These are phyloP conservation scores for Stegostoma tigrinum DNA, from an alignment of 2,113 vertebrate species.

Conservation along the genomic window DNA sequence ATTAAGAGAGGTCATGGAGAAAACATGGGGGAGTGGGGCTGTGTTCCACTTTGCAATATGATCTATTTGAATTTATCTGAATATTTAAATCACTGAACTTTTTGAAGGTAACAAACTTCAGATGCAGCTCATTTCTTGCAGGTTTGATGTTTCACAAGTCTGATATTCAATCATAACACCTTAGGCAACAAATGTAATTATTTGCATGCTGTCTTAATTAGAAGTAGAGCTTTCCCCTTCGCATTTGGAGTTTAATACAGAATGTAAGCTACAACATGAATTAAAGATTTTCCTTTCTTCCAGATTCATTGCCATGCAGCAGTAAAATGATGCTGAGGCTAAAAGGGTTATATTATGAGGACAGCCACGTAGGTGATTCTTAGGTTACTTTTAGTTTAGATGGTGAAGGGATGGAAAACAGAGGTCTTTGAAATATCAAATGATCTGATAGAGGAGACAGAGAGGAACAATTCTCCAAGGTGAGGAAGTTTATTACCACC, in stretches of 20 bases:
- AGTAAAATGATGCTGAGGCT: background rate
- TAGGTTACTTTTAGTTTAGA: background rate
- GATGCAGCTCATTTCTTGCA: background rate
- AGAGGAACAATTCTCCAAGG: background rate
- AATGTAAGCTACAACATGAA: background rate
- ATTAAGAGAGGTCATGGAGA: background rate
- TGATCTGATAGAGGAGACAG: background rate
- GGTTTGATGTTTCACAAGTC: background rate
- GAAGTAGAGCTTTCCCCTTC: background rate
- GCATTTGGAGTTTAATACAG: background rate
- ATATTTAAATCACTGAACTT: background rate
- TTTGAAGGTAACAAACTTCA: background rate
- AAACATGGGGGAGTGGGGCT: background rate
- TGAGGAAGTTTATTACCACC: background rate
- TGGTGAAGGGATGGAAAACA: background rate
- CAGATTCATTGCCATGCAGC: background rate
- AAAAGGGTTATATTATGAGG: background rate
- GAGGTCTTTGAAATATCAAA: no score
- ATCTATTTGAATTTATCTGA: background rate
- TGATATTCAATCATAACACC: background rate
- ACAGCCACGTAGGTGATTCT: background rate
- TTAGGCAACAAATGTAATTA: background rate
- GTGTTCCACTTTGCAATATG: background rate
- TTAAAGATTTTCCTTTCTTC: background rate
- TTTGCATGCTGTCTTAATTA: background rate